Evolutionary conservation across 2,797 vertebrate genomes (phyloP).

Genomic region (Tiaroga cobitis): DNA sequence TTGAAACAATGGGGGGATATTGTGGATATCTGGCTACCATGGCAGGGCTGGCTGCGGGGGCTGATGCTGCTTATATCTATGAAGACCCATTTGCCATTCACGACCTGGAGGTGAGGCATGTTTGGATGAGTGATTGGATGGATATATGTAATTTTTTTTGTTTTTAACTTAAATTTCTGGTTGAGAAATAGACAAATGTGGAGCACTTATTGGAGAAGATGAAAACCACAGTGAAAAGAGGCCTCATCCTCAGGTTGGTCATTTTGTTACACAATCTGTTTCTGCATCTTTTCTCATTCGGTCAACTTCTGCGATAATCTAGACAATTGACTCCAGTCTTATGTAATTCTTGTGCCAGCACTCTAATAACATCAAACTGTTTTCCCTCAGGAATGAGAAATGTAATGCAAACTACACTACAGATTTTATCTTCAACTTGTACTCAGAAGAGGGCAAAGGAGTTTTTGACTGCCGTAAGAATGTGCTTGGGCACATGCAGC

Average conservation of each 20-base stretch:
- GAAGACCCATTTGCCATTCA: slow-evolving; percentile 89
- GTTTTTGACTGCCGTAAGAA: slow-evolving; percentile 95
- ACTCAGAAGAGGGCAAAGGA: slow-evolving; percentile 94
- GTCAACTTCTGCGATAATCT: slow-evolving; percentile 11
- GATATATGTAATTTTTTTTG: not conserved
- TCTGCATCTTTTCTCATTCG: not conserved
- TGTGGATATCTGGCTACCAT: slow-evolving; percentile 97
- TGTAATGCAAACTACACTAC: slow-evolving; percentile 91
- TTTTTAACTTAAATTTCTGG: not conserved
- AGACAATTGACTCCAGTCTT: not conserved
- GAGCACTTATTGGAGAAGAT: slow-evolving; percentile 91
- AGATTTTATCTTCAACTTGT: slow-evolving; percentile 95
- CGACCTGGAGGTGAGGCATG: slow-evolving; percentile 85
- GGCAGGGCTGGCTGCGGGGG: slow-evolving; percentile 89
- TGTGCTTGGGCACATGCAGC: slow-evolving; percentile 96
- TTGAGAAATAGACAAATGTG: slow-evolving; percentile 81
- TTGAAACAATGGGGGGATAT: slow-evolving; percentile 96
- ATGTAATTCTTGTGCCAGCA: not conserved
- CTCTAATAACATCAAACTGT: not conserved
- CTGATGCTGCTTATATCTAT: slow-evolving; percentile 91
- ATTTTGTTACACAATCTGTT: slow-evolving; percentile 8
- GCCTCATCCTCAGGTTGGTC: slow-evolving; percentile 88
- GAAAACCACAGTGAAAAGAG: slow-evolving; percentile 95
- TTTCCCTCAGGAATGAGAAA: slow-evolving; percentile 85
- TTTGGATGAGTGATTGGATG: not conserved